These are phyloP conservation scores for Aplodontia rufa DNA, from an alignment of 2,113 vertebrate species.

Conservation along the genomic window DNA sequence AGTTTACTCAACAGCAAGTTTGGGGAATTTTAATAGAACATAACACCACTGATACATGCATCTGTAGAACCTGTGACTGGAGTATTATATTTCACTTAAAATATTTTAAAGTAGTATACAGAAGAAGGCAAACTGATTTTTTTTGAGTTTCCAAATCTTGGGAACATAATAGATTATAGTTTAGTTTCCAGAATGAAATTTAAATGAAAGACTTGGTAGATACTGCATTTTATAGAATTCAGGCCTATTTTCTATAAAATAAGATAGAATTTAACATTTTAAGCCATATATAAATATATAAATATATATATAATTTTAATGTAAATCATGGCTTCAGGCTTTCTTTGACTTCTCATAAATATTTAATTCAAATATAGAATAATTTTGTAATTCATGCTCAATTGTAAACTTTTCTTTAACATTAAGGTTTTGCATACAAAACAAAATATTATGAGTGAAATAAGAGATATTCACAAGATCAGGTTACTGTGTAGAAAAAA, in stretches of 20 bases:
- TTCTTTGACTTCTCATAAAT: constrained; percentile 43
- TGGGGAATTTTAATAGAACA: not conserved
- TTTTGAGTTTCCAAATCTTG: not conserved
- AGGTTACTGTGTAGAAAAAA: constrained; percentile 31
- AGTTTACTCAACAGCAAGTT: not conserved
- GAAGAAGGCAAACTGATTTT: not conserved
- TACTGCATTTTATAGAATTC: constrained; percentile 27
- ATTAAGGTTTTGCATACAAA: constrained; percentile 18
- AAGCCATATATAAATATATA: not conserved
- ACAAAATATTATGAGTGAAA: constrained; percentile 35
- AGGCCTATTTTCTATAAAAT: not conserved
- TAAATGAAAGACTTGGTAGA: constrained; percentile 6
- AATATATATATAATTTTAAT: not conserved
- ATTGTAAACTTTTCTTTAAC: constrained; percentile 37
- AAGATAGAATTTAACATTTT: constrained; percentile 5
- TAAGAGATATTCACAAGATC: constrained; percentile 42
- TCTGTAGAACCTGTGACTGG: not conserved
- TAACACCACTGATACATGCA: not conserved
- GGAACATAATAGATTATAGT: not conserved
- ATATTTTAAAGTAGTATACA: not conserved
- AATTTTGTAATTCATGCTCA: not conserved
- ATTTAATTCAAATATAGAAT: not conserved
- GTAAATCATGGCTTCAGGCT: not conserved
- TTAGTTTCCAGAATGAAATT: constrained; percentile 14
- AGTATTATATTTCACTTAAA: not conserved